phyloP scores from a whole-genome alignment of 35 echinoderm and acorn worm species.

The Stichopus chloronotus region DNA sequence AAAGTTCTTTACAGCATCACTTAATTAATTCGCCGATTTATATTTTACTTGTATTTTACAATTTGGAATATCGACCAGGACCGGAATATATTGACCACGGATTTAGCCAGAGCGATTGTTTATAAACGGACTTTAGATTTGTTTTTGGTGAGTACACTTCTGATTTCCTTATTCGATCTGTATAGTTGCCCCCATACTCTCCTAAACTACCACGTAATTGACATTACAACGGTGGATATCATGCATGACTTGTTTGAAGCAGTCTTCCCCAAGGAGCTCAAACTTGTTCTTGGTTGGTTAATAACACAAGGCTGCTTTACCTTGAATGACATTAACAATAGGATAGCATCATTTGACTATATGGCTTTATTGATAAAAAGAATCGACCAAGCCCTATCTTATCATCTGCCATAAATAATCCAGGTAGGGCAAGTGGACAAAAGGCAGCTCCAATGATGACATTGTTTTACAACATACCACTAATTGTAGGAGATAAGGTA shows the following conservation, averaged over 20 bases:
- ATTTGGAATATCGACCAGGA: too few species aligned
- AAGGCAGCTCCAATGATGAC: slow-evolving; percentile 63
- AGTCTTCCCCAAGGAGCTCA: slow-evolving; percentile 64
- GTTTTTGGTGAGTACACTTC: too few species aligned
- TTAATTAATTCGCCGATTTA: too few species aligned
- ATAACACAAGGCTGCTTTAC: slow-evolving; percentile 50
- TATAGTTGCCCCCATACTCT: too few species aligned
- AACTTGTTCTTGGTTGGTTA: slow-evolving; percentile 48
- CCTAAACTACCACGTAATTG: slow-evolving; percentile 67
- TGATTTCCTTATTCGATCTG: too few species aligned
- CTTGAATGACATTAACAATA: slow-evolving; percentile 61
- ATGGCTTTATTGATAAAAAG: slow-evolving; percentile 59
- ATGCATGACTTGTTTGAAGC: slow-evolving; percentile 84
- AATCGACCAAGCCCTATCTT: slow-evolving; percentile 64
- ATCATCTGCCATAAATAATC: slow-evolving; percentile 23
- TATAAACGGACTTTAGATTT: too few species aligned
- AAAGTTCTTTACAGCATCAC: too few species aligned
- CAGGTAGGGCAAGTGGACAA: slow-evolving; percentile 65
- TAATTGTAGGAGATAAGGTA: slow-evolving; percentile 63
- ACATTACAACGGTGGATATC: slow-evolving; percentile 55
- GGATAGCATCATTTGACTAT: slow-evolving; percentile 62
- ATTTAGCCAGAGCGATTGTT: too few species aligned
- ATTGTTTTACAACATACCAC: slow-evolving; percentile 29
- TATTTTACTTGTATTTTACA: too few species aligned
- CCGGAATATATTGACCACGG: too few species aligned